Base-by-base conservation (phyloP, 1,140 invertebrate genomes). In the Drosophila navojoa region DNA sequence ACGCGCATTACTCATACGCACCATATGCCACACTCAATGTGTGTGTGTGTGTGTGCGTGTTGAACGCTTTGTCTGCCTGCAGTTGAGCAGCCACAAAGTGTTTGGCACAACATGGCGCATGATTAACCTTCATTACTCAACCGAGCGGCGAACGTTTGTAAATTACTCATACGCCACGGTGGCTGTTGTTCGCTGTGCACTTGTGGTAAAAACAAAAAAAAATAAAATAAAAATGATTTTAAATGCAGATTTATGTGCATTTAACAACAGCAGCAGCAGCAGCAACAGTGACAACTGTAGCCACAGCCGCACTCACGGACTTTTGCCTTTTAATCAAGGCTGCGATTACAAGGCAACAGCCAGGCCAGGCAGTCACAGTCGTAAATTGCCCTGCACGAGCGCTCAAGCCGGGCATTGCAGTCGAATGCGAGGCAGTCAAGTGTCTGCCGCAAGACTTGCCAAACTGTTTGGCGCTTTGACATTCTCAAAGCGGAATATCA, bases 221-320 rank as follows among this genome's bases (percentile, higher is more conserved):
- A 27, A 27, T 27, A 27, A 27, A 27, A 27, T 4, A 27, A 74
- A 79, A 89, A 82, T 76, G 87, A 82, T 69, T 87, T 87, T 77
- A 89, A 87, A 89, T 87, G 84, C 82, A 87, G 84, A 87, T 89
- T 87, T 89, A 87, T 86, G 82, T 87, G 82, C 82, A 86, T 86
- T 77, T 54, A 70, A 70, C 81, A 58, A 19, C 19, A 22, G 15
- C n/a, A 6, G n/a, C 22, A 44, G 47, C 81, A 58, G 50, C 62
- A 84, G 55, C 80, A 74, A 75, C 81, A 84, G 57, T 81, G 77
- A 75, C 81, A 86, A 77, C 63, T 70, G 57, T 57, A 57, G 70
- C 15, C 47, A 15, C 59, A 22, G 44, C 53, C 54, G 52, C 72
- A 59, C 40, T 61, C 67, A 58, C 44, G 55, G 75, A 66, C 72